Conservation (phyloP, 1,140 invertebrate genomes). For the Mycetomoellerius zeteki region DNA sequence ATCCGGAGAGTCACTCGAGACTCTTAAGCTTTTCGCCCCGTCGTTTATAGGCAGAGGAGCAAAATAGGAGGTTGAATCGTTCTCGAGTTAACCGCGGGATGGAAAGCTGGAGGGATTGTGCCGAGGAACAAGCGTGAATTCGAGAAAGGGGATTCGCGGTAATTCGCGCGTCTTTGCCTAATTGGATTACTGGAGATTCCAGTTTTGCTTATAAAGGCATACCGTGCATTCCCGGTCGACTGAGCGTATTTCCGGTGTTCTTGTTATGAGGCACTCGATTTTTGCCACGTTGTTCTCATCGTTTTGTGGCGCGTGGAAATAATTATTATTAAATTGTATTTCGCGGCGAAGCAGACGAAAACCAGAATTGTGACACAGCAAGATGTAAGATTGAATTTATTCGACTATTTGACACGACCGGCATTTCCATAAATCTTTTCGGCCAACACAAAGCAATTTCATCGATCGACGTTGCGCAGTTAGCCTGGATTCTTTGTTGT, state of each 20-base stretch:
- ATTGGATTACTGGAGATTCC: slow-evolving; percentile 76
- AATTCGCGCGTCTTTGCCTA: slow-evolving; percentile 73
- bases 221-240: slow-evolving; percentile 64
- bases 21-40: slow-evolving; percentile 25
- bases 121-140: slow-evolving; percentile 57
- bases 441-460: slow-evolving; percentile 3
- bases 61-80: slow-evolving; percentile 43
- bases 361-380: background rate
- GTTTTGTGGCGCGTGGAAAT: slow-evolving; percentile 23
- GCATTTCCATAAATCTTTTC: slow-evolving; percentile 36
- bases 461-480: slow-evolving; percentile 18
- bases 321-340: slow-evolving; percentile 58
- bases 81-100: slow-evolving; percentile 34
- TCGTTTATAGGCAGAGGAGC: slow-evolving; percentile 20
- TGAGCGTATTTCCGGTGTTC: slow-evolving; percentile 35
- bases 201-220: slow-evolving; percentile 72
- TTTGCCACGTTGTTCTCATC: background rate
- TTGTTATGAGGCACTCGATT: slow-evolving; percentile 37
- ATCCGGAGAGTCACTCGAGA: slow-evolving; percentile 5
- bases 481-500: background rate
- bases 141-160: slow-evolving; percentile 68
- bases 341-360: background rate
- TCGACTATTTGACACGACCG: slow-evolving; percentile 7
- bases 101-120: slow-evolving; percentile 31
- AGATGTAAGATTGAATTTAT: slow-evolving; percentile 35